A percentile compares a stretch with the other conserved stretches of the same genome.
Conservation (phyloP, 2,888 invertebrate genomes). For the Muschampia plurimacula region DNA sequence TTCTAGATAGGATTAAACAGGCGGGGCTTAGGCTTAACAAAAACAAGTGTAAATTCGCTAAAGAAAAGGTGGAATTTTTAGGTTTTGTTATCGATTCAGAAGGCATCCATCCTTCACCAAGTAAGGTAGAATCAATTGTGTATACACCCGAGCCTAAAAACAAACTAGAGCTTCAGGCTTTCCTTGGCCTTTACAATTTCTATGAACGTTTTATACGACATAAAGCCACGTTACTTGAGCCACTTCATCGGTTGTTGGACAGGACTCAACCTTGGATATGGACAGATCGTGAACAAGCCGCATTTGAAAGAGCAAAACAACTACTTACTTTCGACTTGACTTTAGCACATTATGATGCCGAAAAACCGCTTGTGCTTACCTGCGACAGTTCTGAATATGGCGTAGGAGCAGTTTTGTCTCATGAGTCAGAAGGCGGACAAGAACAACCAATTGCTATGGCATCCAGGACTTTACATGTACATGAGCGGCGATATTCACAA, state of each 20-base stretch:
- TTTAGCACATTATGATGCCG: neutral
- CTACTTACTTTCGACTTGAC: neutral
- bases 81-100: constrained; percentile 5
- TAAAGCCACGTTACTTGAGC: neutral
- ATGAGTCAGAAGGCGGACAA: constrained; percentile 1
- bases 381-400: constrained; percentile 2
- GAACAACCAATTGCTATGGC: constrained; percentile 9
- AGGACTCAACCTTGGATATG: neutral
- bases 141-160: constrained; percentile 5
- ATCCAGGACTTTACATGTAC: constrained; percentile 2
- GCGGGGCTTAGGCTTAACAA: constrained; percentile 1
- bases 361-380: neutral
- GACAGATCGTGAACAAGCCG: constrained; percentile 5
- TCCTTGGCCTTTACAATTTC: constrained; percentile 7
- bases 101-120: neutral
- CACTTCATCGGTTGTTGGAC: neutral
- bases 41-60: constrained; percentile 6
- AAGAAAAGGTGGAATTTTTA: constrained; percentile 5
- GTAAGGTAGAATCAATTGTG: constrained; percentile 1
- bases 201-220: constrained; percentile 7
- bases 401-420: constrained; percentile 1
- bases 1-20: neutral
- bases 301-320: constrained; percentile 3
- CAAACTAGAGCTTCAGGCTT: neutral
- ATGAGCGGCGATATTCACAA: constrained; percentile 5